A percentile compares a stretch with the other conserved stretches of the same genome.
Evolutionary conservation across 2,888 invertebrate genomes (phyloP).

Genomic region (Thysanoteuthis rhombus): DNA sequence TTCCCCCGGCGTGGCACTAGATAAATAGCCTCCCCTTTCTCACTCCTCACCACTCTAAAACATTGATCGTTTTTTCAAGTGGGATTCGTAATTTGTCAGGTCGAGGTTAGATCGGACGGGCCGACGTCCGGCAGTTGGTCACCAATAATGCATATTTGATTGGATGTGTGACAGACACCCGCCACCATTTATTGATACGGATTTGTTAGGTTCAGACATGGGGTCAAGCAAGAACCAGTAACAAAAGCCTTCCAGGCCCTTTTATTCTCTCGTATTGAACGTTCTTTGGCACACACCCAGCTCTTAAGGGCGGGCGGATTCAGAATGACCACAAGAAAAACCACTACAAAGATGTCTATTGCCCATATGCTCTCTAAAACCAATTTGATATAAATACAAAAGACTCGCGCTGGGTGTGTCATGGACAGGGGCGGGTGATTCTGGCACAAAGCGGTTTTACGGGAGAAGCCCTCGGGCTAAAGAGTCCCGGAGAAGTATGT

Average conservation of each 20-base stretch:
- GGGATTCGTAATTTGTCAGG: background rate
- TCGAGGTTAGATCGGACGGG: background rate
- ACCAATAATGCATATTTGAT: background rate
- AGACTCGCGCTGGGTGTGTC: background rate
- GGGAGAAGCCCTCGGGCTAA: background rate
- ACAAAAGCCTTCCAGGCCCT: background rate
- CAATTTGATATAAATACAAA: constrained; percentile 12
- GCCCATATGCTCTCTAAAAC: background rate
- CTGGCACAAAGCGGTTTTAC: background rate
- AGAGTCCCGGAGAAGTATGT: background rate
- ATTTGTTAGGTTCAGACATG: background rate
- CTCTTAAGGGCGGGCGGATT: background rate
- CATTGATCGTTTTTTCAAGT: background rate
- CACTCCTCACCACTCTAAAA: background rate
- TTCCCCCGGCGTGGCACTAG: background rate
- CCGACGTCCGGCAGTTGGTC: background rate
- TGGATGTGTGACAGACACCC: background rate
- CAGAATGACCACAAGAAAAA: background rate
- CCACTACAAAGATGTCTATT: background rate
- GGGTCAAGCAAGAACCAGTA: background rate
- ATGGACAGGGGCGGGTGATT: background rate
- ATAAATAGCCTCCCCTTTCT: background rate
- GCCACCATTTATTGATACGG: background rate
- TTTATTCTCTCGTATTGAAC: background rate
- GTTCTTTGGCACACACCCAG: background rate